Evolutionary conservation across 30 jellyfish, hydroid and myxozoan genomes (phyloP).

Genomic region (Turritopsis rubra): DNA sequence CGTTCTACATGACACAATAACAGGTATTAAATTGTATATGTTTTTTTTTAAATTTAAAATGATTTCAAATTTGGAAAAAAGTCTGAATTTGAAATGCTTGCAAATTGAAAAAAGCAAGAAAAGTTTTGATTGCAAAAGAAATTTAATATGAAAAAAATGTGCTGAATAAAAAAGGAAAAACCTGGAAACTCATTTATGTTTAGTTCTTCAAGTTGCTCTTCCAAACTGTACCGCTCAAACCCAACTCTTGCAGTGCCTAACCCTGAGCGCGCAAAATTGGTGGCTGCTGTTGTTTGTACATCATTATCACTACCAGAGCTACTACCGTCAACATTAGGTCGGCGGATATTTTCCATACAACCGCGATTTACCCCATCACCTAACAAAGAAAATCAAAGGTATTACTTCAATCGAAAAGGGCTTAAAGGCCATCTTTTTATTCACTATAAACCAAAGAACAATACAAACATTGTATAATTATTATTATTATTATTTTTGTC

Average conservation of each 20-base stretch:
- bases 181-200: constrained; percentile 38
- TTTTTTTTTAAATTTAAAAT: too few species aligned
- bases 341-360: constrained; percentile 27
- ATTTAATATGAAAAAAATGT: not conserved
- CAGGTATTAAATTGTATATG: not conserved
- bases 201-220: constrained; percentile 37
- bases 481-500: not conserved
- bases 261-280: constrained; percentile 67
- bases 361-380: constrained; percentile 6
- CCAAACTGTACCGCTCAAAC: constrained; percentile 22
- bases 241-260: constrained; percentile 32
- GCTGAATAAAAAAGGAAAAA: constrained; percentile 17
- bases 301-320: constrained; percentile 91
- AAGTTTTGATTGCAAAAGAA: not conserved
- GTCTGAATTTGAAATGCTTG: too few species aligned
- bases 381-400: not conserved
- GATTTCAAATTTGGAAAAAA: too few species aligned
- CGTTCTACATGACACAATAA: constrained; percentile 45
- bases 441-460: not conserved
- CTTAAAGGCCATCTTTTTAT: not conserved
- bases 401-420: not conserved
- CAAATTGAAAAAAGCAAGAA: not conserved
- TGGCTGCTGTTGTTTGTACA: not conserved
- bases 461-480: not conserved
- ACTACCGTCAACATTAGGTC: constrained; percentile 88